phyloP scores from a whole-genome alignment of 2,113 vertebrate species.

The Chaetops frenatus region DNA sequence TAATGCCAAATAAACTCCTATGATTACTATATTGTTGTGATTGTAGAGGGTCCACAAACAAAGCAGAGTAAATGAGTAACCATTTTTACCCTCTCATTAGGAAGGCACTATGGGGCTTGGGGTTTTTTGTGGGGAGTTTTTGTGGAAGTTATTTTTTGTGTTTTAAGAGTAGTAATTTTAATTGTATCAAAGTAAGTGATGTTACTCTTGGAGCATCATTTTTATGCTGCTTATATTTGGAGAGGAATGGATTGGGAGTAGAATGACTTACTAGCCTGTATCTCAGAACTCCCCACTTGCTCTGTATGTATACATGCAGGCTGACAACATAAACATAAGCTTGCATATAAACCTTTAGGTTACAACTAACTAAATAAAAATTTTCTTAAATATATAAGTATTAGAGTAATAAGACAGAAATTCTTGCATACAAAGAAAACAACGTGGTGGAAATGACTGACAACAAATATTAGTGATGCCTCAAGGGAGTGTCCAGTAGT shows the following conservation, averaged over 20 bases:
- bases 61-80: neutral
- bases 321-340: neutral
- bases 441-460: neutral
- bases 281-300: neutral
- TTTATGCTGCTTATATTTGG: neutral
- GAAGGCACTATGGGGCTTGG: accelerated
- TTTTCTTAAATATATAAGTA: accelerated
- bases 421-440: neutral
- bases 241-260: neutral
- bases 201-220: neutral
- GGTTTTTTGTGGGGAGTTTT: neutral
- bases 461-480: neutral
- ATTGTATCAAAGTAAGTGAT: neutral
- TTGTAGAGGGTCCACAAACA: neutral
- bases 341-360: neutral
- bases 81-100: neutral
- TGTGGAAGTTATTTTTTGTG: neutral
- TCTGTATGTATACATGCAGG: neutral
- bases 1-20: neutral
- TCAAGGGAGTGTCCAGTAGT: neutral
- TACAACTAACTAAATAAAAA: neutral
- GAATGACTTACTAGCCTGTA: neutral
- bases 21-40: neutral
- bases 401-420: neutral
- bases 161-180: neutral